phyloP scores from a whole-genome alignment of 2,888 invertebrate species.

The Mactromeris polynyma region DNA sequence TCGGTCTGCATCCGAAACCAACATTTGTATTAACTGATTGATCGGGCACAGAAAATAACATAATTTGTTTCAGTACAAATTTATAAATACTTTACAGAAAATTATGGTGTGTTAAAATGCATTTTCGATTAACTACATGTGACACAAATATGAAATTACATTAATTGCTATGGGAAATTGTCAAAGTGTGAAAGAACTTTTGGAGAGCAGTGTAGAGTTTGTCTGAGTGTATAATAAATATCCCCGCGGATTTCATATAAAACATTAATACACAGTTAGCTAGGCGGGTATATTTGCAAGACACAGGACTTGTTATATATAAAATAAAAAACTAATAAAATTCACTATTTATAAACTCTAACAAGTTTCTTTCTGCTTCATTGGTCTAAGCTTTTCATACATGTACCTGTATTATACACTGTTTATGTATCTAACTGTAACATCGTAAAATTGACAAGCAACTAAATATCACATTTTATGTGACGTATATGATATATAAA shows the following conservation, averaged over 20 bases:
- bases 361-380: not conserved
- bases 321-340: conserved; percentile 3
- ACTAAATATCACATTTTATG: not conserved
- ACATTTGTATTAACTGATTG: no score
- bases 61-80: no score
- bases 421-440: not conserved
- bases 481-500: not conserved
- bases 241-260: not conserved
- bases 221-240: no score
- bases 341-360: not conserved
- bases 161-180: no score
- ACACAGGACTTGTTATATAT: not conserved
- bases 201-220: no score
- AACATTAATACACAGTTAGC: not conserved
- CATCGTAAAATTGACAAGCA: not conserved
- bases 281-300: not conserved
- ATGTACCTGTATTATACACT: not conserved
- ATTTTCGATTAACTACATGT: not conserved
- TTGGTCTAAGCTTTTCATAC: not conserved
- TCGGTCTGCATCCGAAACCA: no score
- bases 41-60: no score
- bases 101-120: no score
- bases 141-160: no score
- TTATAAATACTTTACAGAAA: no score
- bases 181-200: no score